These are phyloP conservation scores for Cataglyphis altisquamis DNA, from an alignment of 2,888 invertebrate genomes.

Conservation along the genomic window DNA sequence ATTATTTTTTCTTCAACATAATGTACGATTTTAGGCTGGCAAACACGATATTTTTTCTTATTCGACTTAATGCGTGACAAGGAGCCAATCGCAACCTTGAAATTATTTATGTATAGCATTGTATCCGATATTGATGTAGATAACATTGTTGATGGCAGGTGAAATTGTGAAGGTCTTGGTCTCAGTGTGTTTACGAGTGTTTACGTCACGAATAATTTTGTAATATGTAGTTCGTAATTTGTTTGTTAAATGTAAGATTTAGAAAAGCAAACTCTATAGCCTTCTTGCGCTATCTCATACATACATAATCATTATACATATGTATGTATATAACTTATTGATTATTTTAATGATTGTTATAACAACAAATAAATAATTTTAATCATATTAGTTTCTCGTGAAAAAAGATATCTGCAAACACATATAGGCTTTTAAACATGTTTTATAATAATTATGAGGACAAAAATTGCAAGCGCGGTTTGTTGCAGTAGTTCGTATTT, in stretches of 20 bases:
- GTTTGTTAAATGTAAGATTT: background rate
- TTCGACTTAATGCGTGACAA: background rate
- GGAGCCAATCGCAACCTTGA: background rate
- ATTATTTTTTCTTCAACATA: background rate
- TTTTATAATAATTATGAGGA: background rate
- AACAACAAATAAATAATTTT: background rate
- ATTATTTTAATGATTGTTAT: background rate
- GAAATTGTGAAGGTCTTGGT: background rate
- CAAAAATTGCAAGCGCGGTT: background rate
- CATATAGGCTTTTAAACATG: no score
- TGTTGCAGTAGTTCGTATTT: conserved; percentile 18
- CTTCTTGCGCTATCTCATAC: background rate
- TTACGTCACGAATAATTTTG: background rate
- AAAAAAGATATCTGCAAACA: no score
- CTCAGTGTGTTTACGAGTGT: background rate
- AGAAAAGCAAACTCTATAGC: background rate
- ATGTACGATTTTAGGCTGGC: background rate
- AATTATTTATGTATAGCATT: background rate
- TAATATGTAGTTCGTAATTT: background rate
- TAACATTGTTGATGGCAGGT: background rate
- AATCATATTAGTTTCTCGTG: no score
- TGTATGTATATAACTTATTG: background rate
- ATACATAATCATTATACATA: background rate
- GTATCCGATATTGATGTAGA: background rate
- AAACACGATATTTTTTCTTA: background rate